A percentile compares a stretch with the other conserved stretches of the same genome.
phyloP scores from a whole-genome alignment of 2,113 vertebrate species.

The Acinonyx jubatus region DNA sequence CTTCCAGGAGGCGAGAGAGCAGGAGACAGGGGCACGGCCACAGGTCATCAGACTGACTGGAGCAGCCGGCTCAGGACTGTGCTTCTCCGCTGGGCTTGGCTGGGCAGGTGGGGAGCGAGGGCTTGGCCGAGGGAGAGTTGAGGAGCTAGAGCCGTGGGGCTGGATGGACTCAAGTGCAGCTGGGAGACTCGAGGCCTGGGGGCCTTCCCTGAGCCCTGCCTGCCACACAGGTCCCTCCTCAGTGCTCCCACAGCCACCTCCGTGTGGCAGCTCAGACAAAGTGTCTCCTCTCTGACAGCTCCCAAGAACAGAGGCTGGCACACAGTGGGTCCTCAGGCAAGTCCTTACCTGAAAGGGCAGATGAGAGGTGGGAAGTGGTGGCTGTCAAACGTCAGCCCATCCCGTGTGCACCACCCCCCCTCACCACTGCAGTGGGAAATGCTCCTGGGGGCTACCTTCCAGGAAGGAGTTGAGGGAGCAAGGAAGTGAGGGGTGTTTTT shows the following conservation, averaged over 20 bases:
- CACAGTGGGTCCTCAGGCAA: neutral
- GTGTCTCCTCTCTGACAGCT: neutral
- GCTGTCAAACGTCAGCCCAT: neutral
- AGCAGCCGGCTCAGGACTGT: neutral
- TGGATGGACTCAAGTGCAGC: neutral
- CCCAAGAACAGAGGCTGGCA: neutral
- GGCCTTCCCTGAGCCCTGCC: neutral
- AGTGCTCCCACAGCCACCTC: neutral
- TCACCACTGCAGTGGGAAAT: rapidly evolving
- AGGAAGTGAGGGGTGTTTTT: neutral
- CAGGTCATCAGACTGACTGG: rapidly evolving
- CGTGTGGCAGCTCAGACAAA: neutral
- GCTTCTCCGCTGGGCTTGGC: no score
- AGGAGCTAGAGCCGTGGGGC: neutral
- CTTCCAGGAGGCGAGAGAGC: neutral
- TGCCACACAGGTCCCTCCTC: neutral
- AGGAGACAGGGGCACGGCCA: no score
- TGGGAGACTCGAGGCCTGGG: neutral
- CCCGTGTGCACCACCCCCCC: neutral
- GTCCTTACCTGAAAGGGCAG: neutral
- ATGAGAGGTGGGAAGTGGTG: neutral
- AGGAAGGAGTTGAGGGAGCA: neutral
- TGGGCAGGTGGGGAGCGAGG: neutral
- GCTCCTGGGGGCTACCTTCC: neutral
- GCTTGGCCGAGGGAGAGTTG: neutral